These are phyloP conservation scores for Drosophila quinaria DNA, from an alignment of 2,888 invertebrate species.

Conservation along the genomic window DNA sequence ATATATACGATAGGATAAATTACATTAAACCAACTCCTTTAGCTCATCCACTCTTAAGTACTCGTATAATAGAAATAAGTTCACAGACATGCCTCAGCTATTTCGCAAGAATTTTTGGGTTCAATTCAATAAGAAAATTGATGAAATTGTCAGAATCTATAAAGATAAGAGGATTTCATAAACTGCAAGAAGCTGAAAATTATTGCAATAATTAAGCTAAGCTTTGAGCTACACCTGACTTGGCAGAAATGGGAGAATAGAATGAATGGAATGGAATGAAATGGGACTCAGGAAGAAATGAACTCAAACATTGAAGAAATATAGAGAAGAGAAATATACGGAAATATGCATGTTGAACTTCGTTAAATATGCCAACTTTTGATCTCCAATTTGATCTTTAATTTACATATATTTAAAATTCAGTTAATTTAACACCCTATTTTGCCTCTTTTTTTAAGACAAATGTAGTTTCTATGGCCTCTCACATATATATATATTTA, in stretches of 20 bases:
- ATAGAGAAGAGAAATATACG: neutral
- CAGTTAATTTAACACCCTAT: neutral
- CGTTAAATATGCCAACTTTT: no score
- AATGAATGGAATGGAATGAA: no score
- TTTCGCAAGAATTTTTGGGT: neutral
- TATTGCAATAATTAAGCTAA: neutral
- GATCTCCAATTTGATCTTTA: neutral
- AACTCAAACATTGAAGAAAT: no score
- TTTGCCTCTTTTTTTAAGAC: no score
- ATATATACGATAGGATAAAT: conserved; percentile 24
- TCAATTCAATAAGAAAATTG: neutral
- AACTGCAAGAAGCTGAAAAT: neutral
- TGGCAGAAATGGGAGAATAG: neutral
- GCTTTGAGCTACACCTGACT: neutral
- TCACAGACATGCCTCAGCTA: neutral
- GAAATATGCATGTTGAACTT: no score
- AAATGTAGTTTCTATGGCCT: neutral
- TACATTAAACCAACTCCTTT: conserved; percentile 44
- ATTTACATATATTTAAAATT: no score
- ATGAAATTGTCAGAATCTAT: neutral
- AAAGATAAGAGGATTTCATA: neutral
- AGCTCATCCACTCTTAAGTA: conserved; percentile 60
- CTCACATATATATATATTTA: neutral
- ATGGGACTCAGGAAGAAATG: neutral
- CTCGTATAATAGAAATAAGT: conserved; percentile 22